Evolutionary conservation across 2,113 vertebrate species (phyloP), one percentile per base, ranked within the genome.

Genomic region (Scophthalmus maximus): DNA sequence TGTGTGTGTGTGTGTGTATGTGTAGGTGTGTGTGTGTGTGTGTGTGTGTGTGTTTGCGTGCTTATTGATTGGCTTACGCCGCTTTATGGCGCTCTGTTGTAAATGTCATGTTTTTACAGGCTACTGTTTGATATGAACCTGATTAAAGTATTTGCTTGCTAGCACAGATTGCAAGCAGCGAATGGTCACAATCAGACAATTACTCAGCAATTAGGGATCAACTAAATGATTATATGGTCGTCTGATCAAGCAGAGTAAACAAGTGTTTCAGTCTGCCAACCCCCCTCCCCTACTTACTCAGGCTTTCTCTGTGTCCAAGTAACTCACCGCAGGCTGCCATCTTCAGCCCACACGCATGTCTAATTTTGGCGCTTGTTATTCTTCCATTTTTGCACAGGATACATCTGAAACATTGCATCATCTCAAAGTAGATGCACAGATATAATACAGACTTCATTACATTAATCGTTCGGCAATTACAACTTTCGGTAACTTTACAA

Each of bases 91-190:
- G 60, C 82, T 85, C 76, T 64, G 91, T 92, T 94, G 91, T 94
- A 94, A 94, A 94, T 87, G 93, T 92, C 93, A 91, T 90, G 88
- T 92, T 94, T 94, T 93, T 92, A 93, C 91, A 88, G 89, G 91
- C 83, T 87, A 83, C 81, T 91, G 92, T 94, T 94, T 93, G 92
- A 94, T 94, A 93, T 92, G 89, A 93, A 93, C 92, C 91, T 91
- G 90, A 94, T 94, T 94, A 94, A 93, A 94, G 91, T 92, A 92
- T 93, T 93, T 93, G 87, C 91, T 87, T 73, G 85, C 79, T 81
- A 88, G 91, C 91, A 90, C 83, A 89, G 83, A 84, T 85, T 83
- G 89, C 79, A 57, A 69, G 82, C 86, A 72, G 83, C 90, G 87
- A 89, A 92, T 68, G 90, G 63, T 72, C 57, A 76, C 57, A 89